Evolutionary conservation across 2,113 vertebrate genomes (phyloP), one percentile per base, ranked within the genome.

Genomic region (Brachirus orientalis): DNA sequence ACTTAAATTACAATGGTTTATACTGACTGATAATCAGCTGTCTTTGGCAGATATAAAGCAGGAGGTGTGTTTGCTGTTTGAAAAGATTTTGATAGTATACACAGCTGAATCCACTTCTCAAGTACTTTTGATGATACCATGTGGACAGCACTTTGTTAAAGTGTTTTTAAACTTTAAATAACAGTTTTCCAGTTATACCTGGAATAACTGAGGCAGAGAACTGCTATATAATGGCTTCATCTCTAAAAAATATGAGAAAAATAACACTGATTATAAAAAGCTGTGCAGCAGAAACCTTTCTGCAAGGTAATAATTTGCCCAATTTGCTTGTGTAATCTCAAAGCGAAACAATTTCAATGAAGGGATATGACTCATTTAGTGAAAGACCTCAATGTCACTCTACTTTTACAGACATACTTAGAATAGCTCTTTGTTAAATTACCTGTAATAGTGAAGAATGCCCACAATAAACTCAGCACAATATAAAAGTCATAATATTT

Each of bases 1-100:
- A 84, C 89, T 88, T 86, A 64, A 82, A 88, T 88, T 70, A 88
- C 63, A 77, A 58, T 16, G 16, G 72, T 85, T 88, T 78, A 82
- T 83, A 69, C 28, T 2, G 28, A 28, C 28, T 79, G 72, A 86
- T 87, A 80, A 86, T 77, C 63, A 63, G 64, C 67, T 79, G 72
- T 68, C 45, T 0, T n/a, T n/a, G n/a, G n/a, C n/a, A n/a, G n/a
- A n/a, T n/a, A n/a, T n/a, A n/a, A n/a, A n/a, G n/a, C n/a, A n/a
- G n/a, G n/a, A n/a, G n/a, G 28, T 45, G 69, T 48, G 20, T 60
- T 48, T 61, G 10, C 69, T 22, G 59, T 54, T 77, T 60, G 38
- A n/a, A n/a, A n/a, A n/a, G n/a, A n/a, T n/a, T n/a, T n/a, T n/a
- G n/a, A n/a, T n/a, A n/a, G n/a, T n/a, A n/a, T n/a, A n/a, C n/a